Percentiles rank a stretch among this genome's conserved stretches.
Evolutionary conservation across 2,113 vertebrate species (phyloP).

Genomic region (Orthonyx spaldingii): DNA sequence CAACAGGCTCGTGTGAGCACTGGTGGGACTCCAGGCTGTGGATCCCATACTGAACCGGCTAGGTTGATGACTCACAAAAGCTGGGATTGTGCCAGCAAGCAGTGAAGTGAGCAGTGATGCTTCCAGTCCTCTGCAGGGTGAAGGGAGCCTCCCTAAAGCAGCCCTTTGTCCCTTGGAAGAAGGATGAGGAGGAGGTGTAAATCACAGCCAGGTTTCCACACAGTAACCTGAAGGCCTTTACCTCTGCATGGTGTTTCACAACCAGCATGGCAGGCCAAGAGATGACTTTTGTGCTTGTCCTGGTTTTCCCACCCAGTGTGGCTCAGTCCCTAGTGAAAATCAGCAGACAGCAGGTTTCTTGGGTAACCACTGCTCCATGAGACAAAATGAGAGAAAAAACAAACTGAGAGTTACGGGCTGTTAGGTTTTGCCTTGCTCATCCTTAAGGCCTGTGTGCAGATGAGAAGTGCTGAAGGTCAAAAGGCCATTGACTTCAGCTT

Average conservation of each 20-base stretch:
- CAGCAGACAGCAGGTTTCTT: background rate
- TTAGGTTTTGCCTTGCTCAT: background rate
- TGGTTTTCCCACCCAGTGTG: background rate
- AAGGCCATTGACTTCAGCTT: background rate
- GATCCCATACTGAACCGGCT: accelerated
- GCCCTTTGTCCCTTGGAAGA: background rate
- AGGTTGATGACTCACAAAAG: background rate
- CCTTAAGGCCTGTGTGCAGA: background rate
- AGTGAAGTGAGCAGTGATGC: background rate
- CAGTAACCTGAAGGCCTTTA: background rate
- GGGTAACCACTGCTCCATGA: accelerated
- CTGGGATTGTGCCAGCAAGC: background rate
- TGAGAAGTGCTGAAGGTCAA: background rate
- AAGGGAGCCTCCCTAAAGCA: background rate
- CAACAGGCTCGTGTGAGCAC: accelerated
- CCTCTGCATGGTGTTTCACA: background rate
- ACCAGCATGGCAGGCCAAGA: accelerated
- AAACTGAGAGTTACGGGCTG: background rate
- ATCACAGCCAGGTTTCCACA: background rate
- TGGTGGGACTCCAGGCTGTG: background rate
- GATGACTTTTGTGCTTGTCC: background rate
- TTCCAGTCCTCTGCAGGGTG: background rate
- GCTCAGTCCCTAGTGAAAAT: accelerated
- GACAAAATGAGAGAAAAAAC: background rate
- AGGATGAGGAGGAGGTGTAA: background rate